Conservation (phyloP, 1,140 invertebrate genomes). For the Drosophila sturtevanti region DNA sequence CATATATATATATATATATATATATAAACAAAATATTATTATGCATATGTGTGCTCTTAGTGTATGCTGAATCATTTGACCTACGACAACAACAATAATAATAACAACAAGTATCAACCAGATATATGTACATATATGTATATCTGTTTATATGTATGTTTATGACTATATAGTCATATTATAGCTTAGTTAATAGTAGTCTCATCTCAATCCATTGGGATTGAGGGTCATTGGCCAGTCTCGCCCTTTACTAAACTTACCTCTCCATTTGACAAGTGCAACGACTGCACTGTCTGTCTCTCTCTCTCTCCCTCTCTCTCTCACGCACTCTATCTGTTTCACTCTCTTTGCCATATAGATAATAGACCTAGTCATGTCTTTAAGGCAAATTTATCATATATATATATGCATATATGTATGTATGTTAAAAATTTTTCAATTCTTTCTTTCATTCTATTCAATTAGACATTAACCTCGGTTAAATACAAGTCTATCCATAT, state of each 20-base stretch:
- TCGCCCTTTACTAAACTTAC: background rate
- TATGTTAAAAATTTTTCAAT: background rate
- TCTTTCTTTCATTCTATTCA: conserved; percentile 2
- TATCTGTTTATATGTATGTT: background rate
- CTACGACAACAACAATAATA: conserved; percentile 7
- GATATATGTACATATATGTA: background rate
- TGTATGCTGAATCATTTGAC: too few relatives aligned
- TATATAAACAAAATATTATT: too few relatives aligned
- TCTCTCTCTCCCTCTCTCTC: background rate
- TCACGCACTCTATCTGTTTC: background rate
- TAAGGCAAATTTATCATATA: background rate
- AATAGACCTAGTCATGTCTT: conserved; percentile 4
- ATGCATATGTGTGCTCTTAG: too few relatives aligned
- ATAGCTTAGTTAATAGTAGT: too few relatives aligned
- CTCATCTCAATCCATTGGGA: background rate
- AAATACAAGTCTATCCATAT: conserved; percentile 5
- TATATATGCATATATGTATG: too few relatives aligned
- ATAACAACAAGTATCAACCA: conserved; percentile 1
- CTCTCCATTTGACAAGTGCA: conserved; percentile 5
- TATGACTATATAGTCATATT: background rate
- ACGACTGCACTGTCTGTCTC: background rate
- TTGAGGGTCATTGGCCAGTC: conserved; percentile 3
- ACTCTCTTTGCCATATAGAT: background rate
- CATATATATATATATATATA: too few relatives aligned
- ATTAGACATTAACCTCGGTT: conserved; percentile 4